Evolutionary conservation across 2,113 vertebrate genomes (phyloP).

Genomic region (Gorilla gorilla): DNA sequence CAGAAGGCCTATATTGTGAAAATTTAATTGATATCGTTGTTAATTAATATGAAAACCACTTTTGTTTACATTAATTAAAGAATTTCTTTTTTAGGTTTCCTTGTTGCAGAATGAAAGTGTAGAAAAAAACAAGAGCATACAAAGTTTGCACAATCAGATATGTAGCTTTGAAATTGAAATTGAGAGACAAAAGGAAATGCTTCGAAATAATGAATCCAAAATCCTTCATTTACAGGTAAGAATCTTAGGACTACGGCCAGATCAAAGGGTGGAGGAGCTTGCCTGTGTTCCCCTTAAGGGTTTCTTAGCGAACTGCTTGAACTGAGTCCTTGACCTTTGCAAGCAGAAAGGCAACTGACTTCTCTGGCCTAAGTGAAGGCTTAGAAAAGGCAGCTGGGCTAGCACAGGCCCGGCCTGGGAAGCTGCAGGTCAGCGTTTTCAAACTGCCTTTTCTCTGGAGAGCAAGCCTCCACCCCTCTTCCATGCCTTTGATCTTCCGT

Average conservation of each 20-base stretch:
- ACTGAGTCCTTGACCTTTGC: background rate
- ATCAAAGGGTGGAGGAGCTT: background rate
- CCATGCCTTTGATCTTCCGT: background rate
- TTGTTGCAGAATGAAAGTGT: constrained; percentile 89
- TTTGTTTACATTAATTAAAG: constrained; percentile 76
- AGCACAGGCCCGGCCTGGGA: rapidly evolving
- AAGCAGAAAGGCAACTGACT: too few species aligned
- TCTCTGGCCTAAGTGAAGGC: background rate
- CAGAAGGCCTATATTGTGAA: background rate
- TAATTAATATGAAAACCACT: background rate
- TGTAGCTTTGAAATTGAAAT: constrained; percentile 90
- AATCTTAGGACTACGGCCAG: constrained; percentile 26
- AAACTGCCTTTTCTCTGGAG: background rate
- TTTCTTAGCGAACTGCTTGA: constrained; percentile 20
- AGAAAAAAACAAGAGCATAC: constrained; percentile 91
- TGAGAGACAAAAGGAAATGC: constrained; percentile 89
- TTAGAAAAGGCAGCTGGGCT: background rate
- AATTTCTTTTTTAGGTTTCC: constrained; percentile 84
- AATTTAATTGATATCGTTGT: background rate
- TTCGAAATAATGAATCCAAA: constrained; percentile 89
- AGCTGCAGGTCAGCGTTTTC: background rate
- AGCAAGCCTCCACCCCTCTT: background rate
- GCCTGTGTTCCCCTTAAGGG: constrained; percentile 38
- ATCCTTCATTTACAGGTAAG: constrained; percentile 89
- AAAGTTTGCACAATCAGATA: constrained; percentile 89